These are phyloP conservation scores for Anthopleura sola DNA, from an alignment of 64 coral and sea anemone species.

Conservation along the genomic window DNA sequence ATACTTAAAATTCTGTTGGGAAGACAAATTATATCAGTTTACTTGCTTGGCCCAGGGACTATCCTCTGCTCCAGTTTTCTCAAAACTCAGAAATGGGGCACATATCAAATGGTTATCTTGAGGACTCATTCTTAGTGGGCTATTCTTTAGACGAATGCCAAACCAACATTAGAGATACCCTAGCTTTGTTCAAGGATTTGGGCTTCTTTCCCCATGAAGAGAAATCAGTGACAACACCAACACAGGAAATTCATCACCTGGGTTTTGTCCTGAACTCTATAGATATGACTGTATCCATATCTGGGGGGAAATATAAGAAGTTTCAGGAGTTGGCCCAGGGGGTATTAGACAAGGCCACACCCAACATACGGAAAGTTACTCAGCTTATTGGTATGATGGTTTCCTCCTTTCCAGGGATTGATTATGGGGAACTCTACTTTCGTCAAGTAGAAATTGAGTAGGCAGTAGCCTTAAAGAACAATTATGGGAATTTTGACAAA, in stretches of 20 bases:
- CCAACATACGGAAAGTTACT: slow-evolving; percentile 2
- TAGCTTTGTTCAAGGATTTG: slow-evolving; percentile 27
- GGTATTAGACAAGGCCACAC: neutral
- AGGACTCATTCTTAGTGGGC: slow-evolving; percentile 31
- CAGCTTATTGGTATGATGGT: slow-evolving; percentile 11
- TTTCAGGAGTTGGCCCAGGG: neutral
- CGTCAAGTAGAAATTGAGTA: slow-evolving; percentile 34
- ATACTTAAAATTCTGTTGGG: slow-evolving; percentile 37
- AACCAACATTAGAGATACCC: slow-evolving; percentile 38
- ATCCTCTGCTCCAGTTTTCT: slow-evolving; percentile 27
- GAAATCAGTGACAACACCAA: slow-evolving; percentile 53
- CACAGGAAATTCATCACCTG: slow-evolving; percentile 23
- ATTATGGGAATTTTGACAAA: slow-evolving; percentile 35
- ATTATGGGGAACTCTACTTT: slow-evolving; percentile 22
- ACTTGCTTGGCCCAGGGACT: slow-evolving; percentile 52
- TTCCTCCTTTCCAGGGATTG: slow-evolving; percentile 23
- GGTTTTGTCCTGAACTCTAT: slow-evolving; percentile 42
- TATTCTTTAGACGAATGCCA: slow-evolving; percentile 27
- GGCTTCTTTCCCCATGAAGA: slow-evolving; percentile 33
- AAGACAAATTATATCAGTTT: slow-evolving; percentile 30
- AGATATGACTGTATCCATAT: slow-evolving; percentile 44
- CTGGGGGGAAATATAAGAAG: slow-evolving; percentile 12
- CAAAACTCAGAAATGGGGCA: slow-evolving; percentile 43
- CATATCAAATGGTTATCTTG: slow-evolving; percentile 33
- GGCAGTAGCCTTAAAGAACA: slow-evolving; percentile 11